A percentile compares a stretch with the other conserved stretches of the same genome.
Evolutionary conservation across 2,113 vertebrate species (phyloP).

Genomic region (pig (Sus scrofa)): T2T-Sscrofa CM000817.6:26845001-26845500

Average conservation of each 20-base stretch:
- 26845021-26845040: slow-evolving; percentile 77
- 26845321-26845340: not conserved
- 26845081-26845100: slow-evolving; percentile 46
- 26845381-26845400: not conserved
- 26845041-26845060: slow-evolving; percentile 74
- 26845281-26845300: not conserved
- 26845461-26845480: not conserved
- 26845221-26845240: not conserved
- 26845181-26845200: not conserved
- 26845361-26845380: not conserved
- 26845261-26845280: not conserved
- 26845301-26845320: not conserved
- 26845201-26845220: not conserved
- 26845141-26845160: slow-evolving; percentile 22
- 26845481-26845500: not conserved
- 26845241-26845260: not conserved
- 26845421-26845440: not conserved
- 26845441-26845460: not conserved
- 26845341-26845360: not conserved
- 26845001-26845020: slow-evolving; percentile 64
- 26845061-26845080: slow-evolving; percentile 46
- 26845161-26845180: not conserved
- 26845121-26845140: slow-evolving; percentile 1
- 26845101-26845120: slow-evolving; percentile 20
- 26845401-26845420: not conserved